phyloP scores from a whole-genome alignment of 2,113 vertebrate genomes.

The Chaetops frenatus region DNA sequence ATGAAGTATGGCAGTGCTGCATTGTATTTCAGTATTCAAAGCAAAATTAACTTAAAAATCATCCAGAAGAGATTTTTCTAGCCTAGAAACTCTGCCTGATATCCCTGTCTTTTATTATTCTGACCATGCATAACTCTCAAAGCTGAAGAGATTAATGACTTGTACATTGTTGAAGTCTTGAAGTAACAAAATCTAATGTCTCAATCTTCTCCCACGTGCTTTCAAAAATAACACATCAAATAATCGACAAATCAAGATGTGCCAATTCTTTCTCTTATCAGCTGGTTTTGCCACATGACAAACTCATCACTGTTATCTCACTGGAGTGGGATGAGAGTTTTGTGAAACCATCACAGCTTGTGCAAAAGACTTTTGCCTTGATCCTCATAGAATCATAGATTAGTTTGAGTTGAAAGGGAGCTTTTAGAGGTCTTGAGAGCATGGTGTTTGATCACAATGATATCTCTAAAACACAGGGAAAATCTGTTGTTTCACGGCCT shows the following conservation, averaged over 20 bases:
- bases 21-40: neutral
- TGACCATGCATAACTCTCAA: neutral
- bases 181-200: neutral
- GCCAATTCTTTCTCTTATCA: neutral
- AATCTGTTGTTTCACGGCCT: neutral
- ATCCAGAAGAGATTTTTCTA: neutral
- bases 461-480: neutral
- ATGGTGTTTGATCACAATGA: neutral
- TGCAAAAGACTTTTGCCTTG: neutral
- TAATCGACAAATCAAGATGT: neutral
- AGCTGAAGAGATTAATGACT: neutral
- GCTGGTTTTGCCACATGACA: neutral
- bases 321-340: neutral
- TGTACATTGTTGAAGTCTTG: neutral
- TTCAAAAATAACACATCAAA: neutral
- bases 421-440: neutral
- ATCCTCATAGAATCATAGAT: neutral
- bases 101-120: neutral
- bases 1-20: neutral
- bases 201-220: rapidly evolving
- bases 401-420: neutral
- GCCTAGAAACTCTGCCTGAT: neutral
- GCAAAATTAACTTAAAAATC: neutral
- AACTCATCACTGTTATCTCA: neutral
- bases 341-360: neutral